Evolutionary conservation across 2,113 vertebrate genomes (phyloP), one percentile per base, ranked within the genome.

Genomic region (Callochromis pleurospilus): DNA sequence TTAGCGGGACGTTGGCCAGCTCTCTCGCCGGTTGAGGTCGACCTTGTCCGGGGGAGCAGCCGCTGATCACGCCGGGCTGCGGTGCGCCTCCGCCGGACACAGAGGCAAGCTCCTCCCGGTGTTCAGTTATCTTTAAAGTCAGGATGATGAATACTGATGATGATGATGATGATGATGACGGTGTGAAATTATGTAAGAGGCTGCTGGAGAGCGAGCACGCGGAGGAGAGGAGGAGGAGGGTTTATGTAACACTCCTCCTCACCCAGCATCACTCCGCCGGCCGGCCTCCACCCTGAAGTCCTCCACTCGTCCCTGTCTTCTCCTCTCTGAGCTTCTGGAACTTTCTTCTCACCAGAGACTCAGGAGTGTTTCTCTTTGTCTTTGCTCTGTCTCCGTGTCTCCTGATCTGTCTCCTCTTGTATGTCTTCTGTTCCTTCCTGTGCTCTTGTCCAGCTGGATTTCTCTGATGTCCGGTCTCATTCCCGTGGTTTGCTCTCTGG

Each of bases 241-340:
- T 92, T 94, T 94, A 93, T 90, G 87, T 95, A 92, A 94, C 94
- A 81, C 42, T 53, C 83, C 54, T 79, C 79, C 7, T 33, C 90
- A 47, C 33, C 53, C 86, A 81, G 14, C 80, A 79, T 58, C 84
- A 62, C 86, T 90, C 90, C 86, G 83, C 86, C 84, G 55, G 68
- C 36, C 26, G 65, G 68, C 58, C 75, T 73, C 60, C 81, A 19
- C 68, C 56, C 70, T 38, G 26, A 26, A 10, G 49, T 14, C 62
- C 68, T 45, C 13, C 77, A 2, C 26, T 6, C 49, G 6, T 65
- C 60, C 60, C 19, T 1, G 68, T 73, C 40, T 68, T 42, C 1
- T 42, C 38, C 40, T 73, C 21, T 17, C 40, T 26, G 21, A 73
- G 68, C 14, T 73, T 45, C 65, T 73, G 40, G 13, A 73, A 26